These are phyloP conservation scores for Tinamus major DNA, from an alignment of 2,797 vertebrate species.

Conservation along the genomic window DNA sequence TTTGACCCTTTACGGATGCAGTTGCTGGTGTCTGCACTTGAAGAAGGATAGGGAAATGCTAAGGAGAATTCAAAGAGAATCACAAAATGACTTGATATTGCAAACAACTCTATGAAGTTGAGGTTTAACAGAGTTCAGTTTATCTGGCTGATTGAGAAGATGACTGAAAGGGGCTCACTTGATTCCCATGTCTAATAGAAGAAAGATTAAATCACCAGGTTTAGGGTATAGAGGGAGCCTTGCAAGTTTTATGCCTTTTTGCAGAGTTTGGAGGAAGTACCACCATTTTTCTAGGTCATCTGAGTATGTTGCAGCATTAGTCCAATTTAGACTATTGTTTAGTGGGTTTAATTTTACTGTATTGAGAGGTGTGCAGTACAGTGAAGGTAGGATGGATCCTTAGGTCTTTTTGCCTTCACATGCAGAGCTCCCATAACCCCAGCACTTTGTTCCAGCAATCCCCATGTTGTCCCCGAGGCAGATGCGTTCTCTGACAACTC, in stretches of 20 bases:
- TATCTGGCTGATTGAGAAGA: background rate
- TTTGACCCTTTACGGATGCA: background rate
- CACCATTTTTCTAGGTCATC: background rate
- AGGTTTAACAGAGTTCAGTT: background rate
- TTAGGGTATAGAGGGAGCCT: background rate
- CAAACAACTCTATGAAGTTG: background rate
- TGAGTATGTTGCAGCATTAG: background rate
- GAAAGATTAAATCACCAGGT: background rate
- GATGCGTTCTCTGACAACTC: background rate
- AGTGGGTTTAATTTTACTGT: no score
- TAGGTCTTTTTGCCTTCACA: background rate
- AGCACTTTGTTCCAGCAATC: background rate
- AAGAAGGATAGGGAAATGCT: background rate
- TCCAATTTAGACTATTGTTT: background rate
- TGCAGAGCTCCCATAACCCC: background rate
- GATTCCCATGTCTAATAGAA: background rate
- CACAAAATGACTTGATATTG: background rate
- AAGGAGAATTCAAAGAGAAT: background rate
- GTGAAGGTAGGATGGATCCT: background rate
- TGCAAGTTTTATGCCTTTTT: background rate
- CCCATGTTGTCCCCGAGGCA: background rate
- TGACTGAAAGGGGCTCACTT: background rate
- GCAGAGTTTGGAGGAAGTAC: background rate
- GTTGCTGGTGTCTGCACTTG: background rate
- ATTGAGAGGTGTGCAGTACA: background rate